Base-by-base conservation (phyloP, 2,888 invertebrate genomes). In the Capitulum mitella region DNA sequence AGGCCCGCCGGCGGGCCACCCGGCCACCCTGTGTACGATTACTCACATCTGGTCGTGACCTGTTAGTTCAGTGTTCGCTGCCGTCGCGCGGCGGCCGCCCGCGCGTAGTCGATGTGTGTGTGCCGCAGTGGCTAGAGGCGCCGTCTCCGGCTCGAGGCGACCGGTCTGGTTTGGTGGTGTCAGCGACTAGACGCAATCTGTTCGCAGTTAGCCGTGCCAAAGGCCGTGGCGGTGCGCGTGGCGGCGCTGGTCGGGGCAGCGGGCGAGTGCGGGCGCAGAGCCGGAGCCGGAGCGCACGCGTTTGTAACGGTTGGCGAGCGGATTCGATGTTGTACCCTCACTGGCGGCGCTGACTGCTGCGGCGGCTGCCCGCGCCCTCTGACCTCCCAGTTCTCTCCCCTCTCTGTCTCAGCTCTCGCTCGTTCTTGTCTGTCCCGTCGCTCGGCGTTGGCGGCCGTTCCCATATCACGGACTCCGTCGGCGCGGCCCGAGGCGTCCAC, bases 131-230 rank as follows among this genome's bases (percentile, higher is more conserved):
- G 29, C 61, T 10, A 8, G 12, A 5, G 70, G 22, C 40, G 70
- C 26, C 40, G 70, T 10, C 32, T 0, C 37, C 6, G 10, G 37
- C 19, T n/a, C 10, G 70, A 2, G 22, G 8, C 8, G 26, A 3
- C 22, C 40, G 26, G 19, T 19, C 26, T 12, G 37, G 37, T 70
- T 12, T 26, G 34, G 22, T 37, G 37, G 40, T 70, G 70, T 40
- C 34, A 37, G 40, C 40, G 1, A 40, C 40, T 37, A 37, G 70
- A 26, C 37, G 70, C 70, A 70, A 40, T 70, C 70, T 22, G 70
- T 40, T 40, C 34, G 29, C 37, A 37, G 37, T 40, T 70, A 70
- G 70, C 37, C 70, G 70, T 70, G 70, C 70, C 70, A 70, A 70
- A 70, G 64, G 6, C 22, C 29, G 70, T 12, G 40, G 0, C 37